Base-by-base conservation (phyloP, 2,888 invertebrate species). In the Arrhopalites spinosus region DNA sequence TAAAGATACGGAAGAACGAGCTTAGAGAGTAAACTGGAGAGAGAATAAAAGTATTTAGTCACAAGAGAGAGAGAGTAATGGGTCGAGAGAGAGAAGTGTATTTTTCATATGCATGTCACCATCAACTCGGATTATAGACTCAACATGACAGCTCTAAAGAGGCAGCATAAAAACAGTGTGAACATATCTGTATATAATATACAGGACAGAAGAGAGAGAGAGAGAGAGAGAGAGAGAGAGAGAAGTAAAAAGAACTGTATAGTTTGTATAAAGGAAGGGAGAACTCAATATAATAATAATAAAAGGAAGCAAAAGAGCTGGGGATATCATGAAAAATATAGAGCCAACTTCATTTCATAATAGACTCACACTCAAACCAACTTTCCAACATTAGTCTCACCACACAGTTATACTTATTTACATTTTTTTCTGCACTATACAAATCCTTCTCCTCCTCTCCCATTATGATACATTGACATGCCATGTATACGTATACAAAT, bases 71-170 rank as follows among this genome's bases (percentile, higher is more conserved):
- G n/a, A n/a, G 43, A 45, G 69, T 69, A 69, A 53, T 69, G 69
- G 69, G 56, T 30, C 69, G 47, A 66, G 25, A 43, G 75, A 63
- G 69, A 73, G 68, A 71, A 56, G 68, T 63, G 71, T 77, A 77
- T 77, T 75, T 77, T 75, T 77, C 73, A 78, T 66, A 78, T 78
- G 76, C 76, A 73, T 78, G 78, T 78, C 75, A 78, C 66, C 76
- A 76, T 78, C 76, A 77, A 43, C 47, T 43, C 29, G 77, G 77
- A 77, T 77, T 77, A 77, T 64, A 64, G 75, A 72, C 66, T 75
- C 56, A 73, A 77, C 73, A 69, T 77, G 77, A 77, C 77, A 77
- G 61, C 30, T 75, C 70, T 73, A 75, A 77, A 74, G 71, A 72
- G 75, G 69, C 59, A 69, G 64, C 47, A 75, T 69, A 67, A 75